Evolutionary conservation across 2,888 invertebrate species (phyloP).

Genomic region (Scaptomyza reducta): DNA sequence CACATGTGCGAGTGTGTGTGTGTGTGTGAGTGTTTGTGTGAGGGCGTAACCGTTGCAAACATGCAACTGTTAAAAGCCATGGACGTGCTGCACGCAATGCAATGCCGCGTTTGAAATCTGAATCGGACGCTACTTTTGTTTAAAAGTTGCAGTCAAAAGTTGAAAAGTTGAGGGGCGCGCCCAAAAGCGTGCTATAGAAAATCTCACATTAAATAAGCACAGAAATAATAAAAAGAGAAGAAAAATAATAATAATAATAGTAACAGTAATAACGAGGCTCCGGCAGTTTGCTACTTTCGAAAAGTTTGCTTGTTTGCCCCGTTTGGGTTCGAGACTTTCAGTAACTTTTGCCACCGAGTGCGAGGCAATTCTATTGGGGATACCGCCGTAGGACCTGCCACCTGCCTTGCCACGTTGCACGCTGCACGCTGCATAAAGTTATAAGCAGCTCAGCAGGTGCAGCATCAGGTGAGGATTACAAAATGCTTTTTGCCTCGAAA

Average conservation of each 20-base stretch:
- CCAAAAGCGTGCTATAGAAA: slow-evolving; percentile 41
- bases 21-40: slow-evolving; percentile 18
- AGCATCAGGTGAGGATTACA: slow-evolving; percentile 59
- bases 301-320: slow-evolving; percentile 68
- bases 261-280: slow-evolving; percentile 66
- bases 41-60: slow-evolving; percentile 64
- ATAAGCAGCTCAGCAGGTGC: slow-evolving; percentile 67
- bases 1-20: slow-evolving; percentile 11
- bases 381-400: slow-evolving; percentile 15
- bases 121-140: slow-evolving; percentile 72
- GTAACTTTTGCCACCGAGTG: slow-evolving; percentile 63
- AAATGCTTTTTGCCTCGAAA: slow-evolving; percentile 64
- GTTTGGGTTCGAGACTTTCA: slow-evolving; percentile 53
- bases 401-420: slow-evolving; percentile 19
- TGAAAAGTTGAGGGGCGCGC: slow-evolving; percentile 47
- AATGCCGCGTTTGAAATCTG: slow-evolving; percentile 48
- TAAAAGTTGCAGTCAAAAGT: slow-evolving; percentile 61
- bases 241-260: slow-evolving; percentile 40
- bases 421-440: slow-evolving; percentile 53
- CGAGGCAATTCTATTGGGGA: slow-evolving; percentile 59
- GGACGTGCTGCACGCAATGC: slow-evolving; percentile 70
- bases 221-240: slow-evolving; percentile 35
- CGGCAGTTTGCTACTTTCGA: slow-evolving; percentile 58
- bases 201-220: slow-evolving; percentile 51
- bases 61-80: slow-evolving; percentile 72